Percentiles rank a stretch among this genome's conserved stretches.
Conservation (phyloP, 2,797 vertebrate species). For the Chrosomus eos region DNA sequence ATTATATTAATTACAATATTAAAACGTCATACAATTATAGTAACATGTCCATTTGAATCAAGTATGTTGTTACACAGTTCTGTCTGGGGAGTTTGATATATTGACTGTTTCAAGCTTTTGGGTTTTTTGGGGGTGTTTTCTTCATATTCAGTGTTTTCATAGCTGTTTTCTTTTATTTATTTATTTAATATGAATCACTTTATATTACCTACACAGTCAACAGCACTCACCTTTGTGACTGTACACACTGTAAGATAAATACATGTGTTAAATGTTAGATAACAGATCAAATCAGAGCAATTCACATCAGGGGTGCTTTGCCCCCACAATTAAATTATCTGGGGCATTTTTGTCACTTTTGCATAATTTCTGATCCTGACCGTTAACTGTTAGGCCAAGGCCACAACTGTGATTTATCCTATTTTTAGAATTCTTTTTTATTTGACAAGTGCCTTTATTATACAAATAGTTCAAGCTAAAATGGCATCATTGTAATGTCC, state of each 20-base stretch:
- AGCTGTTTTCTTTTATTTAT: neutral
- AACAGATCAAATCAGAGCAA: neutral
- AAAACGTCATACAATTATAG: too few relatives aligned
- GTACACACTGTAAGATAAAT: too few relatives aligned
- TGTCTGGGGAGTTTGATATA: neutral
- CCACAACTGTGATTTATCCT: neutral
- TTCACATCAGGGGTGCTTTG: neutral
- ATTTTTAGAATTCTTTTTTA: neutral
- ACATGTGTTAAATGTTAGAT: neutral
- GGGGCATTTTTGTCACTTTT: neutral
- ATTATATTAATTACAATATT: too few relatives aligned
- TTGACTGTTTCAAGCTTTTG: neutral
- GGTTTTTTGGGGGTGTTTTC: neutral
- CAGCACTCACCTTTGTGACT: neutral
- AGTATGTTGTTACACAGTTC: neutral
- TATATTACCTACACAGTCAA: neutral
- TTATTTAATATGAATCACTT: neutral
- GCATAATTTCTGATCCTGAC: neutral
- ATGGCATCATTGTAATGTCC: neutral
- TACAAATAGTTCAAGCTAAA: neutral
- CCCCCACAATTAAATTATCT: neutral
- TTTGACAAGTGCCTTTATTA: neutral
- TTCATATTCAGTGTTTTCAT: neutral
- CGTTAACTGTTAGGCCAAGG: neutral
- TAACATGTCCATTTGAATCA: too few relatives aligned